Evolutionary conservation across 64 coral and sea anemone genomes (phyloP).

Genomic region (Acropora yongei): DNA sequence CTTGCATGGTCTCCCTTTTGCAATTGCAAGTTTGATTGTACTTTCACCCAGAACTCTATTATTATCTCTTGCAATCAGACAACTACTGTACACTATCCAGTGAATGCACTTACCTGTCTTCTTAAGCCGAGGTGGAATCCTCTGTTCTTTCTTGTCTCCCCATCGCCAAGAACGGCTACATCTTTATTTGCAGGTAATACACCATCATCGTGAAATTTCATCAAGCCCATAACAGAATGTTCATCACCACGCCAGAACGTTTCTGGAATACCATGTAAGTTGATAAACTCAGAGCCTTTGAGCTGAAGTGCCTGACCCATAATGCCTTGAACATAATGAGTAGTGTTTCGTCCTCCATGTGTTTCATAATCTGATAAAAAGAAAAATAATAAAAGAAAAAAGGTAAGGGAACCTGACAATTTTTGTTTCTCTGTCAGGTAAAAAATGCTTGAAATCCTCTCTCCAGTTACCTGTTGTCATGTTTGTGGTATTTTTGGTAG

Average conservation of each 20-base stretch:
- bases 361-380: slow-evolving; percentile 11
- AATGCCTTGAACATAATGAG: slow-evolving; percentile 16
- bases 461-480: slow-evolving; percentile 5
- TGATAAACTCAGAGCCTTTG: slow-evolving; percentile 36
- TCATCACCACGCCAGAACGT: slow-evolving; percentile 51
- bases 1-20: too few species aligned
- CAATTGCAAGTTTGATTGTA: too few species aligned
- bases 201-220: slow-evolving; percentile 38
- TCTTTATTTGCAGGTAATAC: slow-evolving; percentile 4
- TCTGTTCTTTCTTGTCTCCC: not conserved
- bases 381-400: not conserved
- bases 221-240: slow-evolving; percentile 60
- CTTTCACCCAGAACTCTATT: too few species aligned
- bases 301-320: slow-evolving; percentile 56
- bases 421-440: too few species aligned
- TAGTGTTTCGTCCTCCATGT: not conserved
- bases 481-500: slow-evolving; percentile 11
- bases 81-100: too few species aligned
- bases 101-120: slow-evolving; percentile 1
- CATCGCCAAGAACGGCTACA: slow-evolving; percentile 47
- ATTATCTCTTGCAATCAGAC: too few species aligned
- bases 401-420: too few species aligned
- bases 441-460: not conserved
- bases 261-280: slow-evolving; percentile 44
- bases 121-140: slow-evolving; percentile 56